A percentile compares a stretch with the other conserved stretches of the same genome.
Conservation (phyloP, 92 coral and sea anemone species). For the Zoanthus gigantus region DNA sequence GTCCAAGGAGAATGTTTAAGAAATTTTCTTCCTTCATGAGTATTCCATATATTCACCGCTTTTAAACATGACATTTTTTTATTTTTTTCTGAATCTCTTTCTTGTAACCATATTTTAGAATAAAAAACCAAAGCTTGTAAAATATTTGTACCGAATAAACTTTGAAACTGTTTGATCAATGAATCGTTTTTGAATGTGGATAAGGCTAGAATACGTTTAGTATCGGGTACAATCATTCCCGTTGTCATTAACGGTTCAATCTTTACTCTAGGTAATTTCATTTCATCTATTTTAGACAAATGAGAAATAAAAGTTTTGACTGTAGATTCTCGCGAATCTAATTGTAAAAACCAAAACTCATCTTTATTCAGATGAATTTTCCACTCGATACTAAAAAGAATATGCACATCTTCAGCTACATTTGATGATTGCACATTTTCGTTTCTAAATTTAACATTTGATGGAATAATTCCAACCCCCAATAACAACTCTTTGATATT, state of each 20-base stretch:
- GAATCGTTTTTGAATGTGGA: not conserved
- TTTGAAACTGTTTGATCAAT: not conserved
- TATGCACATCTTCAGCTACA: not conserved
- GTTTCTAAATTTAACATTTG: not conserved
- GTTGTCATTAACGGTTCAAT: not conserved
- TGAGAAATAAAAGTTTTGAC: too few species aligned
- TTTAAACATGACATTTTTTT: too few species aligned
- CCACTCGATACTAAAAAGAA: not conserved
- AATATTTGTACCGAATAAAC: not conserved
- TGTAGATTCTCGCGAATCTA: not conserved
- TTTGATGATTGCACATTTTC: not conserved
- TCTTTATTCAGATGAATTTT: too few species aligned
- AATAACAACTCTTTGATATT: too few species aligned
- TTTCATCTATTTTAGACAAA: not conserved
- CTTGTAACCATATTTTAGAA: not conserved
- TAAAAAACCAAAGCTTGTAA: not conserved
- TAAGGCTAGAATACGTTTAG: not conserved
- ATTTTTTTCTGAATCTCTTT: not conserved
- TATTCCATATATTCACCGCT: not conserved
- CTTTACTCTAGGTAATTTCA: not conserved
- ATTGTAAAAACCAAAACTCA: not conserved
- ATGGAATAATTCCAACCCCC: not conserved
- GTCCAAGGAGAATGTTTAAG: not conserved
- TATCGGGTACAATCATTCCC: not conserved
- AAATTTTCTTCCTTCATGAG: not conserved